Evolutionary conservation across 2,113 vertebrate genomes (phyloP).

Genomic region (Potamarius usumacintae): DNA sequence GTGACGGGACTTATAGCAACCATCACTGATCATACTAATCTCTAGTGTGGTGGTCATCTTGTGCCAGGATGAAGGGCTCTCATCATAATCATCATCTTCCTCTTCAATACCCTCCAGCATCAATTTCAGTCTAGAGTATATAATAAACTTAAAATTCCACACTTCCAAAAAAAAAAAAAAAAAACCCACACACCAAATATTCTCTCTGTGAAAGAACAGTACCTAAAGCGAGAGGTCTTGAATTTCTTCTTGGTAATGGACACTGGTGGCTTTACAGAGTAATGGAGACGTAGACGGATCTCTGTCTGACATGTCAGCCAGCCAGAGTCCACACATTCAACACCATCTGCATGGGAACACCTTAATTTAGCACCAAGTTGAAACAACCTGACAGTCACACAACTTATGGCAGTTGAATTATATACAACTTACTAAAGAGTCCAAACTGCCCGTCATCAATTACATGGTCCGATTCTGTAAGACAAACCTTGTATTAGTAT

Average conservation of each 20-base stretch:
- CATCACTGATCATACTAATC: conserved; percentile 85
- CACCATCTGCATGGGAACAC: conserved; percentile 75
- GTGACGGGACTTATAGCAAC: conserved; percentile 84
- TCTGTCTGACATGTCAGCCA: conserved; percentile 98
- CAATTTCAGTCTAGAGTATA: conserved; percentile 78
- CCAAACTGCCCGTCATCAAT: conserved; percentile 89
- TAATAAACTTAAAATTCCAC: neutral
- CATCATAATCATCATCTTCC: conserved; percentile 75
- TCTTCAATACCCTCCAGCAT: conserved; percentile 89
- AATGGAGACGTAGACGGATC: conserved; percentile 92
- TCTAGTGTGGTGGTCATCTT: conserved; percentile 87
- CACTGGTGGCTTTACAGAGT: conserved; percentile 86
- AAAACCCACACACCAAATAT: neutral
- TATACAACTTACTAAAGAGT: conserved; percentile 84
- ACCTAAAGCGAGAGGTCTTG: conserved; percentile 98
- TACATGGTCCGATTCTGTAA: conserved; percentile 77
- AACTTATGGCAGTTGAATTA: neutral
- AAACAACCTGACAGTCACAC: neutral
- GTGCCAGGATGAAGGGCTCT: conserved; percentile 72
- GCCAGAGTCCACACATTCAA: conserved; percentile 85
- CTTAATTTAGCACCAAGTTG: neutral
- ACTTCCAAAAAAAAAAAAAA: neutral
- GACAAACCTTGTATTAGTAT: conserved; percentile 57
- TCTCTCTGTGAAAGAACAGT: conserved; percentile 32
- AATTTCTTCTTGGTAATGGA: conserved; percentile 95